phyloP scores from a whole-genome alignment of 2,797 vertebrate genomes.

The Coluber constrictor region DNA sequence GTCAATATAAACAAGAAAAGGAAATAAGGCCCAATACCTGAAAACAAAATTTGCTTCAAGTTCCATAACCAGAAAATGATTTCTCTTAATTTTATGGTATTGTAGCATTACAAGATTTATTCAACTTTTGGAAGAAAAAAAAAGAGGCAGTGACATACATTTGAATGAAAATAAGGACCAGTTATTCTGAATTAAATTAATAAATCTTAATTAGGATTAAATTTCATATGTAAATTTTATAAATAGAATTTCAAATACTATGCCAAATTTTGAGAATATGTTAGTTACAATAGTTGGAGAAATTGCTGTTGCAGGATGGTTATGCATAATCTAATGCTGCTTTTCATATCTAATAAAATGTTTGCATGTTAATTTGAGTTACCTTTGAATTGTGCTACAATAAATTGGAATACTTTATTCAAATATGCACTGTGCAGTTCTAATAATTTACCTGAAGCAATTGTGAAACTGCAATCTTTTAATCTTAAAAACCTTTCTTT shows the following conservation, averaged over 20 bases:
- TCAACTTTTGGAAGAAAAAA: conserved; percentile 10
- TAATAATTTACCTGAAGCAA: conserved; percentile 64
- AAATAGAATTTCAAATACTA: neutral
- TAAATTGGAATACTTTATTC: conserved; percentile 67
- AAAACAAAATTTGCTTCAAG: neutral
- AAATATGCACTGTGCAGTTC: conserved; percentile 69
- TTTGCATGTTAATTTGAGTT: conserved; percentile 59
- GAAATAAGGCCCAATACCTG: neutral
- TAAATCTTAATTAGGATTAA: conserved; percentile 17
- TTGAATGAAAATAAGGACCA: conserved; percentile 48
- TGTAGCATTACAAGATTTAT: conserved; percentile 19
- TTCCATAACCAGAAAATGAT: neutral
- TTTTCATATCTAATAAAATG: conserved; percentile 60
- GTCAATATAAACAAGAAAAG: neutral
- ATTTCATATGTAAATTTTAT: conserved; percentile 17
- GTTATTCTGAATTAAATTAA: conserved; percentile 12
- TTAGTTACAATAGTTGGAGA: neutral
- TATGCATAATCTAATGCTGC: conserved; percentile 29
- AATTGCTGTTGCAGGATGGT: neutral
- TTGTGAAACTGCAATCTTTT: conserved; percentile 68
- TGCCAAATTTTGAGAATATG: neutral
- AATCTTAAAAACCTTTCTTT: conserved; percentile 62
- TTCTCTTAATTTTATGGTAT: conserved; percentile 36
- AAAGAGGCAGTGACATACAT: conserved; percentile 11
- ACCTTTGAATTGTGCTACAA: conserved; percentile 55